A percentile compares a stretch with the other conserved stretches of the same genome.
These are phyloP conservation scores for Phyllostomus hastatus DNA, from an alignment of 2,113 vertebrate species.

Conservation along the genomic window DNA sequence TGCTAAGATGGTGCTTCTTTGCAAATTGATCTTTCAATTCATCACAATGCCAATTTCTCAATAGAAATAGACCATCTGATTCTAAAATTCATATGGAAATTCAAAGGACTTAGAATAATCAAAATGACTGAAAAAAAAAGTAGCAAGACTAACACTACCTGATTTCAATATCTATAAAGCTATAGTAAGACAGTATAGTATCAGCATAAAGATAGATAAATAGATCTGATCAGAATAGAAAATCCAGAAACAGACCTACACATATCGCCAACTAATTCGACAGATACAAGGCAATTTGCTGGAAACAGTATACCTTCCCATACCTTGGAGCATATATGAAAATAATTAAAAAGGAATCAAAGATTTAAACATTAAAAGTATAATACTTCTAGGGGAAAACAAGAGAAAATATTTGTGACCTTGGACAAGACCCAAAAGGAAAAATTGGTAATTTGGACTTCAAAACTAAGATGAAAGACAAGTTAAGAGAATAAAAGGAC, in stretches of 20 bases:
- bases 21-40: neutral
- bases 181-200: neutral
- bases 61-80: neutral
- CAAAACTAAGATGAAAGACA: neutral
- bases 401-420: neutral
- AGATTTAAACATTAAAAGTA: neutral
- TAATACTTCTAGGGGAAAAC: neutral
- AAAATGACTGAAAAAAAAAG: neutral
- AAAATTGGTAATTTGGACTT: neutral
- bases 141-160: neutral
- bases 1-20: neutral
- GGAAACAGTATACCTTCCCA: neutral
- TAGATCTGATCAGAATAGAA: neutral
- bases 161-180: neutral
- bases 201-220: neutral
- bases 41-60: neutral
- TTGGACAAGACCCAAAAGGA: neutral
- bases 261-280: neutral
- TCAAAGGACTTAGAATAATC: too few relatives aligned
- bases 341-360: neutral
- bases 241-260: neutral
- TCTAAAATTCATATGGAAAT: neutral
- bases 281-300: neutral
- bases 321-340: neutral
- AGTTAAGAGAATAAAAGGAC: neutral